phyloP scores from a whole-genome alignment of 1,140 invertebrate species.

The Drosophila orosa region DNA sequence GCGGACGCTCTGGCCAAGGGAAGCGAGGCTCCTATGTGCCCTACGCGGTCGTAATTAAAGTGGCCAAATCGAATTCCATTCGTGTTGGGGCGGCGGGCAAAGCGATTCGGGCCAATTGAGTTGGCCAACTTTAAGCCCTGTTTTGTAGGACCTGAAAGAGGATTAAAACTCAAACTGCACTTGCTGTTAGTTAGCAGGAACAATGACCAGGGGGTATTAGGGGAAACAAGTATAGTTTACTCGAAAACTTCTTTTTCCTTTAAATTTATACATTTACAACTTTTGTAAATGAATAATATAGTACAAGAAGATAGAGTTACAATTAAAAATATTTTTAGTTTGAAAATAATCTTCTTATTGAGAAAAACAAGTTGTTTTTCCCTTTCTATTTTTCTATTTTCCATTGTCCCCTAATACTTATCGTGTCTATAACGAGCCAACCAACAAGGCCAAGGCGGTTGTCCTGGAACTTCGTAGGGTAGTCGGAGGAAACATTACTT shows the following conservation, averaged over 20 bases:
- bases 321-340: not conserved
- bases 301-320: not conserved
- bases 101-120: slow-evolving; percentile 30
- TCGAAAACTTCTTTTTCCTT: not conserved
- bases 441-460: not conserved
- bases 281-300: not conserved
- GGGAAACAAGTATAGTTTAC: not conserved
- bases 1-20: slow-evolving; percentile 12
- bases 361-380: not conserved
- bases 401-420: not conserved
- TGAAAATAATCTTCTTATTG: too few species aligned
- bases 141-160: slow-evolving; percentile 19
- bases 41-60: slow-evolving; percentile 57
- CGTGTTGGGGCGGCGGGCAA: slow-evolving; percentile 19
- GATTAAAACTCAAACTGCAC: slow-evolving; percentile 36
- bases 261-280: not conserved
- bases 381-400: not conserved
- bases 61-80: slow-evolving; percentile 46
- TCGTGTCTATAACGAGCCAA: too few species aligned
- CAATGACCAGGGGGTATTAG: not conserved
- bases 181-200: not conserved
- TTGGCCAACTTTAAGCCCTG: slow-evolving; percentile 30
- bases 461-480: not conserved
- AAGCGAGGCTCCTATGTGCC: slow-evolving; percentile 50
- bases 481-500: slow-evolving; percentile 34